Percentiles rank a stretch among this genome's conserved stretches.
Conservation (phyloP, 2,888 invertebrate genomes). For the Pseudococcus longispinus region DNA sequence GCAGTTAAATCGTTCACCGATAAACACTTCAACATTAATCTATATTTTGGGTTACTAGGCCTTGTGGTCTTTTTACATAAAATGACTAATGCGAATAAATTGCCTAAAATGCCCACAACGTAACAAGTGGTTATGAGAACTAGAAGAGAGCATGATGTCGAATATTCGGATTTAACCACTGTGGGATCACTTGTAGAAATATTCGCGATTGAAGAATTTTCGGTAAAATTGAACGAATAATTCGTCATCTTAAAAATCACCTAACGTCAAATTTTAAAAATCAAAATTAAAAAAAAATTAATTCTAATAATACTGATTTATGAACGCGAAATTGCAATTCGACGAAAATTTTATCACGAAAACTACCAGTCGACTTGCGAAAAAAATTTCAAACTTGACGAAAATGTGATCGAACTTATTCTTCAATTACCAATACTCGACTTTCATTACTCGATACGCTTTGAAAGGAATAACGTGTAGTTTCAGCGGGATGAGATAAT, state of each 20-base stretch:
- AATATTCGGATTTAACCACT: not conserved
- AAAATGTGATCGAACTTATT: slow-evolving; percentile 39
- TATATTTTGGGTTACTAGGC: slow-evolving; percentile 79
- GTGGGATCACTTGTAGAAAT: not conserved
- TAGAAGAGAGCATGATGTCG: not conserved
- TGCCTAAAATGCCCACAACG: slow-evolving; percentile 75
- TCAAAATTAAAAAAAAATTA: slow-evolving; percentile 5
- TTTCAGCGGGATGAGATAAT: slow-evolving; percentile 32
- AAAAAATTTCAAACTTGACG: not conserved
- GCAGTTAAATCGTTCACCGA: slow-evolving; percentile 82
- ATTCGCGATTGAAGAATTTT: not conserved
- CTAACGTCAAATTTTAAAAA: not conserved
- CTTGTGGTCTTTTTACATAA: slow-evolving; percentile 74
- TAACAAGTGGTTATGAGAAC: slow-evolving; percentile 62
- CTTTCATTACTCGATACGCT: slow-evolving; percentile 35
- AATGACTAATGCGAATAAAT: slow-evolving; percentile 77
- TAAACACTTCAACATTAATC: slow-evolving; percentile 79
- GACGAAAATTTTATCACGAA: slow-evolving; percentile 25
- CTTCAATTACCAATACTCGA: slow-evolving; percentile 30
- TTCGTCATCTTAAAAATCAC: not conserved
- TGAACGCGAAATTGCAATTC: not conserved
- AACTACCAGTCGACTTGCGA: slow-evolving; percentile 20
- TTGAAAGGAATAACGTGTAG: slow-evolving; percentile 25
- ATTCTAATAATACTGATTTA: slow-evolving; percentile 32
- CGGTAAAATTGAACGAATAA: not conserved